phyloP scores from a whole-genome alignment of 2,888 invertebrate genomes.

The Onchidella celtica region DNA sequence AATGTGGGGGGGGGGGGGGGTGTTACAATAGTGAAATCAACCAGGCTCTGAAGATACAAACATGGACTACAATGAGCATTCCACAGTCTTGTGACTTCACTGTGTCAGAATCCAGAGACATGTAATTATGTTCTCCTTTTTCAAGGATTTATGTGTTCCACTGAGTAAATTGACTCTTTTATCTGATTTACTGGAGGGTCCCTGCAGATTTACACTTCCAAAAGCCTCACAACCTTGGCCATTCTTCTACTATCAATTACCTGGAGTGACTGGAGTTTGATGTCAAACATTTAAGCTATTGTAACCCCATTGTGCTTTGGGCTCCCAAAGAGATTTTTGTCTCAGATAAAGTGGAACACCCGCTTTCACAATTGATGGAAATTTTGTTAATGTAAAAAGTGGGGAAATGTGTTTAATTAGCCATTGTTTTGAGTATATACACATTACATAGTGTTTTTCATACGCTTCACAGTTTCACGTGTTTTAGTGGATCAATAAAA shows the following conservation, averaged over 20 bases:
- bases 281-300: background rate
- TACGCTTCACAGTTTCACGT: background rate
- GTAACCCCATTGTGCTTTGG: background rate
- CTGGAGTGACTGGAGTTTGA: background rate
- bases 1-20: too few relatives aligned
- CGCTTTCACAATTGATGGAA: background rate
- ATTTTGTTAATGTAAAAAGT: background rate
- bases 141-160: background rate
- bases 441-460: background rate
- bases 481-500: background rate
- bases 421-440: background rate
- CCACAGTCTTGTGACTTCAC: too few relatives aligned
- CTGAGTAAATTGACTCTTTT: background rate
- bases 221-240: too few relatives aligned
- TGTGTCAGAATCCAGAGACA: too few relatives aligned
- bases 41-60: too few relatives aligned
- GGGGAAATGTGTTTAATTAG: background rate
- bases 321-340: background rate
- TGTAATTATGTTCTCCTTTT: background rate
- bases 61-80: too few relatives aligned
- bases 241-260: too few relatives aligned
- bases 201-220: too few relatives aligned
- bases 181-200: background rate
- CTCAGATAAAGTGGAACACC: background rate
- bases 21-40: too few relatives aligned